Evolutionary conservation across 2,888 invertebrate genomes (phyloP), one percentile per base, ranked within the genome.

Genomic region (Koerneria pararmatus): DNA sequence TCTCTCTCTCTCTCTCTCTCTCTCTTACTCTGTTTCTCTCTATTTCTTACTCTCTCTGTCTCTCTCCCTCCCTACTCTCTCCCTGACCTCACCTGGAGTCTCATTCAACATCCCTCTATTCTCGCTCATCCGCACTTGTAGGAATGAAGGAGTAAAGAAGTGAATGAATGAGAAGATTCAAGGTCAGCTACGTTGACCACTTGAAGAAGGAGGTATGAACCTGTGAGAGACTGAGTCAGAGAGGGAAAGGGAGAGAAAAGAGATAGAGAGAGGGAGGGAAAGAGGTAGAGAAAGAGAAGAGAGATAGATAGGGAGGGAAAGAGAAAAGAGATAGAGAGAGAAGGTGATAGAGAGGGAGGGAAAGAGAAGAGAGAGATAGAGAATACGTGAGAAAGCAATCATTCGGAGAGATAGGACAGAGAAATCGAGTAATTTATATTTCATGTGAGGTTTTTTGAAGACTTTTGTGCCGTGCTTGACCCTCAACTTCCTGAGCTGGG

Each of bases 191-290:
- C n/a, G n/a, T n/a, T n/a, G n/a, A n/a, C n/a, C n/a, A n/a, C n/a
- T n/a, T n/a, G n/a, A n/a, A n/a, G n/a, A n/a, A n/a, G n/a, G n/a
- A n/a, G n/a, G n/a, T n/a, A n/a, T n/a, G n/a, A n/a, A n/a, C 24
- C 4, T 27, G 56, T 29, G 56, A 32, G 27, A 27, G 31, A 15
- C 4, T 29, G 31, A 29, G 56, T n/a, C n/a, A 56, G 56, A n/a
- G 31, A 31, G 31, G 11, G 56, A 29, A 32, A 56, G 51, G 32
- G 56, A 29, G 56, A 31, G 8, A n/a, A 32, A 62, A 41, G 53
- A 27, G 37, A 49, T 49, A 53, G 62, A 62, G 56, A 53, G 29
- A 35, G 53, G 27, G 35, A 34, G 27, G 37, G 53, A 53, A 62
- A 53, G 29, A 37, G 27, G n/a, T 37, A 32, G 24, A 35, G 15